Base-by-base conservation (phyloP, 1,140 invertebrate genomes). In the Apis florea region DNA sequence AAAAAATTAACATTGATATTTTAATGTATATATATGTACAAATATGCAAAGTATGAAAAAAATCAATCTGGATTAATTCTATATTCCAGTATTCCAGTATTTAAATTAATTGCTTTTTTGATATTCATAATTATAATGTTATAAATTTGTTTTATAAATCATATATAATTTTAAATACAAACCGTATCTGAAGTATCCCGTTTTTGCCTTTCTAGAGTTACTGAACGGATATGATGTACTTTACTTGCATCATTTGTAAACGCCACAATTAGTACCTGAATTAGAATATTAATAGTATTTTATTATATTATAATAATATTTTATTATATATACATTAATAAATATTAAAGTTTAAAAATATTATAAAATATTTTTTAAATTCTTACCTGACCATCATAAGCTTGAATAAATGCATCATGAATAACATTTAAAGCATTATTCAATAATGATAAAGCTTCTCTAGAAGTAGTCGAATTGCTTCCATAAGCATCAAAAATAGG, bases 381-480 rank as follows among this genome's bases (percentile, higher is more conserved):
- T 69, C 84, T 83, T 74, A 96, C 96, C 79, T 95, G 93, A 53
- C 95, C 95, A 87, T 96, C 94, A 86, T 97, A 97, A 6, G 95
- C 95, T 80, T 95, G 95, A 61, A 93, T 92, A 87, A 96, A 96
- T 9, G 95, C 95, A 75, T 94, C 91, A 69, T 93, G 95, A 49
- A 97, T 86, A 11, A 94, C 92, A 64, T 93, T 88, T 19, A 96
- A 87, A 9, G 94, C 95, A 68, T 95, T 93, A 89, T 94, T 95
- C 10, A 97, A 90, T 24, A 97, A 85, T 77, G 95, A 93, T 81
- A 95, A 95, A 67, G 96, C 96, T 94, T 97, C 96, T 84, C 95
- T 94, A 11, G 95, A 93, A 87, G 95, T 94, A 24, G 95, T 90
- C 2, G 96, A 96, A 87, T 96, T 95, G 73, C 95, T 94, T 12